Conservation (phyloP, 2,888 invertebrate genomes). For the Platynereis dumerilii region DNA sequence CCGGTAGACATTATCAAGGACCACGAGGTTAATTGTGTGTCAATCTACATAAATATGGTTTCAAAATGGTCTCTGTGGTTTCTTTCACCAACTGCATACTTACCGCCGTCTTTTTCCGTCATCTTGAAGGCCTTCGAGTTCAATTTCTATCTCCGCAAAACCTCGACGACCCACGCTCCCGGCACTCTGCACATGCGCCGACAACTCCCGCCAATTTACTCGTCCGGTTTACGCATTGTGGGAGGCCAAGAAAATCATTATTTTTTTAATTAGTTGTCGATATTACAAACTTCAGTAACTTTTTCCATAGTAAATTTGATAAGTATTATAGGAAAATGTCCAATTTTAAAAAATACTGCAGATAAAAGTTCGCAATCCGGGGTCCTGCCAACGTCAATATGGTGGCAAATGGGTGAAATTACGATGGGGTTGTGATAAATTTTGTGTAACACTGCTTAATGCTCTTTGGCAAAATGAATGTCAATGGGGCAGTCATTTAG, state of each 20-base stretch:
- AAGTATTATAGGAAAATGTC: too few relatives aligned
- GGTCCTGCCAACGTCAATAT: slow-evolving; percentile 21
- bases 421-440: slow-evolving; percentile 5
- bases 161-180: too few relatives aligned
- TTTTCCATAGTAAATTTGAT: too few relatives aligned
- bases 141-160: too few relatives aligned
- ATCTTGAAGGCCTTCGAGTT: neutral
- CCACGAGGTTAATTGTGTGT: too few relatives aligned
- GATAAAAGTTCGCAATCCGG: slow-evolving; percentile 21
- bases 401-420: slow-evolving; percentile 17
- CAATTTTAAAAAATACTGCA: too few relatives aligned
- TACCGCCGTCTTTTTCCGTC: slow-evolving; percentile 25
- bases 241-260: neutral
- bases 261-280: too few relatives aligned
- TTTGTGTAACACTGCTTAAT: neutral
- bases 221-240: neutral
- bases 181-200: slow-evolving; percentile 17
- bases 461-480: slow-evolving; percentile 16
- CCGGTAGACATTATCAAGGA: neutral
- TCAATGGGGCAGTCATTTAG: neutral
- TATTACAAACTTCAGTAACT: too few relatives aligned
- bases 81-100: neutral
- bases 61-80: too few relatives aligned
- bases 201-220: slow-evolving; percentile 24
- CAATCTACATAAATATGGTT: too few relatives aligned